phyloP scores from a whole-genome alignment of 1,140 invertebrate genomes.

The Macrostomum lignano region DNA sequence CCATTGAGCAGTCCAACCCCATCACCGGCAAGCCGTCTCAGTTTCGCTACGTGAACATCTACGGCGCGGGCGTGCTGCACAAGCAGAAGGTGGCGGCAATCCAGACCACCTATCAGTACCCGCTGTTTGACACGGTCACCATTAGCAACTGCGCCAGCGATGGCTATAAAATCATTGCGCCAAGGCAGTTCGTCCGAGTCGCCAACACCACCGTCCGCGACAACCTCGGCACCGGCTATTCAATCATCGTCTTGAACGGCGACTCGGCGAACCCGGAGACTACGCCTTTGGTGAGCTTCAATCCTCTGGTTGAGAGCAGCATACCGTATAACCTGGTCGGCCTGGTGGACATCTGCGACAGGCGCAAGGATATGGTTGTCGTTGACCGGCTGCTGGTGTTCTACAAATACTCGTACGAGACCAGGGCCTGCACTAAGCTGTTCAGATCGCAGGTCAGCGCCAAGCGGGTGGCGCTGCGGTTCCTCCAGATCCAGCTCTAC shows the following conservation, averaged over 20 bases:
- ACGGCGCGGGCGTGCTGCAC: conserved; percentile 77
- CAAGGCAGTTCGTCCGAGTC: conserved; percentile 32
- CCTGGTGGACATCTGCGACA: conserved; percentile 74
- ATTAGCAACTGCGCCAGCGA: conserved; percentile 56
- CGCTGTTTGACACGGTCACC: conserved; percentile 43
- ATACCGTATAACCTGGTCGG: conserved; percentile 81
- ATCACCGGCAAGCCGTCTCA: conserved; percentile 43
- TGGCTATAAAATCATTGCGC: conserved; percentile 64
- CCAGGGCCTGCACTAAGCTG: conserved; percentile 88
- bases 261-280: conserved; percentile 59
- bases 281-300: conserved; percentile 29
- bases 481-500: conserved; percentile 71
- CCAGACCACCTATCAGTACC: conserved; percentile 44
- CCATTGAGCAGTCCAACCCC: conserved; percentile 47
- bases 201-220: conserved; percentile 37
- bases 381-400: conserved; percentile 68
- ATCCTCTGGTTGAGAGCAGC: conserved; percentile 26
- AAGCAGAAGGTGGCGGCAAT: conserved; percentile 64
- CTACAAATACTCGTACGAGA: conserved; percentile 82
- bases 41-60: conserved; percentile 54
- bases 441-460: conserved; percentile 31
- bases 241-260: conserved; percentile 42
- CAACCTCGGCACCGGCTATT: conserved; percentile 48
- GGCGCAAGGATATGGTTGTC: conserved; percentile 57
- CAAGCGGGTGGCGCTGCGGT: conserved; percentile 16